These are phyloP conservation scores for Falcaria lacertinaria DNA, from an alignment of 2,888 invertebrate genomes.

Conservation along the genomic window DNA sequence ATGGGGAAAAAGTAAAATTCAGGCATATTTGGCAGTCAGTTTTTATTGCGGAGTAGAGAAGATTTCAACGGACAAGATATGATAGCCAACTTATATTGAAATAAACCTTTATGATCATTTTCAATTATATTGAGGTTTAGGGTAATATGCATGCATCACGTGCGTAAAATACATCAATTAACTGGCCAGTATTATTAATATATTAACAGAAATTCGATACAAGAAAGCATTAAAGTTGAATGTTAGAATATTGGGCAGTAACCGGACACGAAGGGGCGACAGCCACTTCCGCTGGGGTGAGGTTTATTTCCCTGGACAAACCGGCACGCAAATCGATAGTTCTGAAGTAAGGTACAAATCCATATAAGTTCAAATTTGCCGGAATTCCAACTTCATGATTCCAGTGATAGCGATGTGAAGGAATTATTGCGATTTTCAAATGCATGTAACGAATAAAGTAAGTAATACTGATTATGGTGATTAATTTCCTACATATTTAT, in stretches of 20 bases:
- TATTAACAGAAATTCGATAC: conserved; percentile 28
- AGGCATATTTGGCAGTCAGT: too few relatives aligned
- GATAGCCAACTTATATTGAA: too few relatives aligned
- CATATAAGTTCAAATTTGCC: neutral
- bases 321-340: conserved; percentile 35
- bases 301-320: conserved; percentile 40
- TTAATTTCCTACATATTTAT: too few relatives aligned
- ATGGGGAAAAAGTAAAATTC: too few relatives aligned
- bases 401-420: too few relatives aligned
- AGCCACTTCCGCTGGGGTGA: conserved; percentile 51
- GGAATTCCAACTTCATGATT: neutral
- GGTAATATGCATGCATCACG: neutral
- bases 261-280: conserved; percentile 43
- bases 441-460: too few relatives aligned
- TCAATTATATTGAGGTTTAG: too few relatives aligned
- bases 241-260: conserved; percentile 9
- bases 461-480: too few relatives aligned
- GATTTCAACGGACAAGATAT: too few relatives aligned
- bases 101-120: too few relatives aligned
- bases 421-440: too few relatives aligned
- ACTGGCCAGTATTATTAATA: neutral
- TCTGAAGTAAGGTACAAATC: conserved; percentile 23
- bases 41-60: too few relatives aligned
- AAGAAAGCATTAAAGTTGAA: conserved; percentile 18
- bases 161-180: conserved; percentile 1